A percentile compares a stretch with the other conserved stretches of the same genome.
phyloP scores from a whole-genome alignment of 1,140 invertebrate genomes.

The Calycopis cecrops region DNA sequence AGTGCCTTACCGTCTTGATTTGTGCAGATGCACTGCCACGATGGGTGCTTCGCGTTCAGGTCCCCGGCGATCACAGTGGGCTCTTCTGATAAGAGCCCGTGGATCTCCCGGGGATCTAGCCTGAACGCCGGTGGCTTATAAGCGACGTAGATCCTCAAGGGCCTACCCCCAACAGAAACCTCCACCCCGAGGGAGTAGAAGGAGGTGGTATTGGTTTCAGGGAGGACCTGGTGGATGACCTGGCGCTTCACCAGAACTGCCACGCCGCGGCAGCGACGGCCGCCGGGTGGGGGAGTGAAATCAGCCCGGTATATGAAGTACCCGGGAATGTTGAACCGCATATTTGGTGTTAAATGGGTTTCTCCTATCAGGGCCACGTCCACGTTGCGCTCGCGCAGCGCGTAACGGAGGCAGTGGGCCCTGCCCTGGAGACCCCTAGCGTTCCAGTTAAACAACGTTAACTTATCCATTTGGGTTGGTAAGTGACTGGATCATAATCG shows the following conservation, averaged over 20 bases:
- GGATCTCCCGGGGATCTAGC: not conserved
- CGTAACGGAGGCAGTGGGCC: not conserved
- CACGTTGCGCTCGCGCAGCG: not conserved
- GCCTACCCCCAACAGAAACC: not conserved
- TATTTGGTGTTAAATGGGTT: not conserved
- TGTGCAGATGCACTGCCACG: not conserved
- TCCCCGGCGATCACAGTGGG: conserved; percentile 5
- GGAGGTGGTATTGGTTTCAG: not conserved
- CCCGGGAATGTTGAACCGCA: not conserved
- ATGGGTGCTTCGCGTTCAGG: not conserved
- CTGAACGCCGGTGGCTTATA: not conserved
- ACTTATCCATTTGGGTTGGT: not conserved
- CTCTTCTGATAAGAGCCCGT: conserved; percentile 1
- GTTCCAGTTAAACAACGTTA: conserved; percentile 1
- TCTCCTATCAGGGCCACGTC: not conserved
- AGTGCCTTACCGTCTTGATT: too few species aligned
- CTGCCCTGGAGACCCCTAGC: not conserved
- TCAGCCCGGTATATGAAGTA: not conserved
- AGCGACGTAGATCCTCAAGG: not conserved
- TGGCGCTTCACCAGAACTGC: not conserved
- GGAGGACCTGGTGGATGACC: not conserved
- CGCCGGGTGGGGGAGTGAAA: not conserved
- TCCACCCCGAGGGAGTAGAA: not conserved
- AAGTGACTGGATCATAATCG: too few species aligned
- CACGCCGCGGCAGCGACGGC: not conserved